Conservation (phyloP, 2,888 invertebrate genomes). For the Drosophila atripex region DNA sequence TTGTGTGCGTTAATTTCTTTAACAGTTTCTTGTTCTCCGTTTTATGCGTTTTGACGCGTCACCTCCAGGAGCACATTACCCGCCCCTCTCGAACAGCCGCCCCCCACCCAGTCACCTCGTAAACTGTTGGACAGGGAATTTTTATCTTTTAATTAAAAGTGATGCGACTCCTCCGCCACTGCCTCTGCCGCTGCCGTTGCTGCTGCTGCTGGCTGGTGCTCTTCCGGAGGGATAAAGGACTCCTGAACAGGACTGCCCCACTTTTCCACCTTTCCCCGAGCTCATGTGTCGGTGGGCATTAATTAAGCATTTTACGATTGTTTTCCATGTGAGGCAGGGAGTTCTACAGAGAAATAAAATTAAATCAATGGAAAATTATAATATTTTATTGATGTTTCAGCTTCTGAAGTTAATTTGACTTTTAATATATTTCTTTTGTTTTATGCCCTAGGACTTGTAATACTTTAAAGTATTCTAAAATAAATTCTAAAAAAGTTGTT, state of each 20-base stretch:
- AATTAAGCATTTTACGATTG: slow-evolving; percentile 69
- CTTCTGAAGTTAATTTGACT: neutral
- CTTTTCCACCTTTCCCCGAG: slow-evolving; percentile 15
- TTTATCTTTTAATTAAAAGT: slow-evolving; percentile 79
- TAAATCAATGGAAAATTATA: slow-evolving; percentile 1
- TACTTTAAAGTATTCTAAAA: neutral
- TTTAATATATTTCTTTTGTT: neutral
- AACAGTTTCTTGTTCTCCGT: slow-evolving; percentile 60
- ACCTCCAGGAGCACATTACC: slow-evolving; percentile 10
- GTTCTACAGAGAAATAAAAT: slow-evolving; percentile 8
- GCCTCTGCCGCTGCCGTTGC: slow-evolving; percentile 11
- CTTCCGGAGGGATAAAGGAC: slow-evolving; percentile 7
- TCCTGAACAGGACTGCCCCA: slow-evolving; percentile 17
- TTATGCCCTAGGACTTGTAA: neutral
- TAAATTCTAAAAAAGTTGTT: too few relatives aligned
- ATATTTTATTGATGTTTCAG: neutral
- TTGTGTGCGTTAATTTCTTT: slow-evolving; percentile 69
- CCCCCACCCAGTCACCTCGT: slow-evolving; percentile 11
- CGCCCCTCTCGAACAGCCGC: neutral
- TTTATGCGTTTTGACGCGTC: slow-evolving; percentile 68
- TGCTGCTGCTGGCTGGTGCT: slow-evolving; percentile 16
- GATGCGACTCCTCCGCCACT: slow-evolving; percentile 49
- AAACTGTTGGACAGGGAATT: slow-evolving; percentile 53
- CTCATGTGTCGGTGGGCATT: slow-evolving; percentile 57
- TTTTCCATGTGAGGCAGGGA: slow-evolving; percentile 39